A percentile compares a stretch with the other conserved stretches of the same genome.
Conservation (phyloP, 2,888 invertebrate genomes). For the Agrochola circellaris region DNA sequence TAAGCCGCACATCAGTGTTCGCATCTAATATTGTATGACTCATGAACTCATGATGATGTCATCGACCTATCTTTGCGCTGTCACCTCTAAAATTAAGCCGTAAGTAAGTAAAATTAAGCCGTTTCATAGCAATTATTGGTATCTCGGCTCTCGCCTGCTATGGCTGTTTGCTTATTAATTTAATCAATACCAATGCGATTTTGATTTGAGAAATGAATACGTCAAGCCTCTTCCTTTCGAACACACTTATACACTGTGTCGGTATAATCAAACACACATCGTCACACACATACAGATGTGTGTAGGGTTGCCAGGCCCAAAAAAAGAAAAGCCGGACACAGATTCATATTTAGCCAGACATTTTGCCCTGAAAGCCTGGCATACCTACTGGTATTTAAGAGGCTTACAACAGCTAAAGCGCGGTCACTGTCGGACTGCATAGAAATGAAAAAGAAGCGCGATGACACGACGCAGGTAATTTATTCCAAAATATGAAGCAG, state of each 20-base stretch:
- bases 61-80: slow-evolving; percentile 38
- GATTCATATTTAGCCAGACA: no score
- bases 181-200: slow-evolving; percentile 13
- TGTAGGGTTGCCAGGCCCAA: no score
- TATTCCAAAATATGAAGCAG: no score
- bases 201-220: slow-evolving; percentile 8
- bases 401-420: no score
- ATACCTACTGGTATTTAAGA: no score
- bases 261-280: slow-evolving; percentile 4
- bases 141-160: not conserved
- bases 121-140: not conserved
- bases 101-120: no score
- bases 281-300: not conserved
- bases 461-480: no score
- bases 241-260: slow-evolving; percentile 19
- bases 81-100: slow-evolving; percentile 12
- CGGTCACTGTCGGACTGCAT: no score
- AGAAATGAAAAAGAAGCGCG: no score
- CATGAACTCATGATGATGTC: slow-evolving; percentile 34
- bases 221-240: slow-evolving; percentile 5
- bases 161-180: not conserved
- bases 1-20: slow-evolving; percentile 26
- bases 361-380: no score
- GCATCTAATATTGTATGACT: slow-evolving; percentile 23
- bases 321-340: no score